Evolutionary conservation across 2,888 invertebrate genomes (phyloP), one percentile per base, ranked within the genome.

Genomic region (Cataglyphis cursor): DNA sequence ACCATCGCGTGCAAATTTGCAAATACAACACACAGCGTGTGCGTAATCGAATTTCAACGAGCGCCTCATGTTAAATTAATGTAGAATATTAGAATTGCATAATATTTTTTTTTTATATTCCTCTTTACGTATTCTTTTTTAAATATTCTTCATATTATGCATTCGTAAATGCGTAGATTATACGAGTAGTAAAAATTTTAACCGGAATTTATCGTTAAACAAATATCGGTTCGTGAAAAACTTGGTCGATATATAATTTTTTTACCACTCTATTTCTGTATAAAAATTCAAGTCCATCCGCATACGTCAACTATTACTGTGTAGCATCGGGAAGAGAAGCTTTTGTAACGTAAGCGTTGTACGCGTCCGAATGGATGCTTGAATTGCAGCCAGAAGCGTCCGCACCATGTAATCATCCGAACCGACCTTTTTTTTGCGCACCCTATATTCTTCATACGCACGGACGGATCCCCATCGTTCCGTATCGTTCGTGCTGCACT

Each of bases 331-430:
- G 18, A 75, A 76, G 66, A 9, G 28, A 54, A 15, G 12, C 57
- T 72, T 72, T 78, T 72, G 70, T 57, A 28, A 41, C 31, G 38
- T 57, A 24, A n/a, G 6, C 64, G 24, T 38, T 18, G 70, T 31
- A 21, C 48, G 75, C 10, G 31, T 44, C 28, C 41, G 38, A 15
- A 28, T 66, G 44, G 41, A 59, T 35, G 72, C 78, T 72, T 35
- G 90, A 92, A 92, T 90, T 90, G 90, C 92, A 91, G 91, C 92
- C 92, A 92, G 90, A 91, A 90, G 76, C 91, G 90, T 91, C 90
- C 89, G 91, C 88, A 88, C 88, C 88, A 87, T 85, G 81, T 87
- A 87, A 86, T 78, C 57, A 81, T 76, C 41, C 80, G 41, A 54
- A 81, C 88, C 89, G 85, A 86, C 89, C 88, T 86, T 87, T 81